Evolutionary conservation across 2,113 vertebrate species (phyloP).

Genomic region (Heterotilapia buettikoferi): DNA sequence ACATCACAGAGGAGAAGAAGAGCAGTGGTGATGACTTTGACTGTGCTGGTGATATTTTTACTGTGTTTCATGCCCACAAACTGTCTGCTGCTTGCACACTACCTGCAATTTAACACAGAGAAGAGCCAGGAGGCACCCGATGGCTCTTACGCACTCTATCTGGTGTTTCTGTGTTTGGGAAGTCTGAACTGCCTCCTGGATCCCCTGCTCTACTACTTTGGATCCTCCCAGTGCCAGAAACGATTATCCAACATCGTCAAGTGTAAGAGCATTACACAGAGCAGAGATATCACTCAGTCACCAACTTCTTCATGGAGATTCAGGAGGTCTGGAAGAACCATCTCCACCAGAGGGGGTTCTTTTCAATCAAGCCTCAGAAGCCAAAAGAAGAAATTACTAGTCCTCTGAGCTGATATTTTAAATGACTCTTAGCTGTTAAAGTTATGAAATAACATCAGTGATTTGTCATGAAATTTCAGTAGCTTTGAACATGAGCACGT

Average conservation of each 20-base stretch:
- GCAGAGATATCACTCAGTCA: not conserved
- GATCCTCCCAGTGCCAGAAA: slow-evolving; percentile 87
- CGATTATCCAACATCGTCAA: slow-evolving; percentile 70
- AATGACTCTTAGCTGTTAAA: not conserved
- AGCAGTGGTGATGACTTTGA: slow-evolving; percentile 77
- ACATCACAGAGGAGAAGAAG: slow-evolving; percentile 71
- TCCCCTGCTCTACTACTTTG: slow-evolving; percentile 86
- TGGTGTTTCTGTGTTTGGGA: slow-evolving; percentile 84
- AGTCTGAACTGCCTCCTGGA: slow-evolving; percentile 69
- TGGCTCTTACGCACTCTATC: slow-evolving; percentile 79
- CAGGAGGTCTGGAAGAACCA: slow-evolving; percentile 7
- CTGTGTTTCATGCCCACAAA: slow-evolving; percentile 74
- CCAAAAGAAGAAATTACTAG: slow-evolving; percentile 75
- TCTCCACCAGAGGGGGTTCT: slow-evolving; percentile 54
- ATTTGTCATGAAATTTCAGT: not conserved
- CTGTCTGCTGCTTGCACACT: slow-evolving; percentile 75
- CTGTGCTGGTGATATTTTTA: slow-evolving; percentile 28
- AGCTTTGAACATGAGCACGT: not conserved
- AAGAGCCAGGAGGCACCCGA: not conserved
- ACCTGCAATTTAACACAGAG: slow-evolving; percentile 55
- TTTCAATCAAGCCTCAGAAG: not conserved
- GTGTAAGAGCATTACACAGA: slow-evolving; percentile 23
- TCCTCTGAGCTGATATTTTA: not conserved
- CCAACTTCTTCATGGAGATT: not conserved
- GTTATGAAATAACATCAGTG: not conserved